A percentile compares a stretch with the other conserved stretches of the same genome.
These are phyloP conservation scores for Tetraneura akinire DNA, from an alignment of 1,140 invertebrate species.

Conservation along the genomic window DNA sequence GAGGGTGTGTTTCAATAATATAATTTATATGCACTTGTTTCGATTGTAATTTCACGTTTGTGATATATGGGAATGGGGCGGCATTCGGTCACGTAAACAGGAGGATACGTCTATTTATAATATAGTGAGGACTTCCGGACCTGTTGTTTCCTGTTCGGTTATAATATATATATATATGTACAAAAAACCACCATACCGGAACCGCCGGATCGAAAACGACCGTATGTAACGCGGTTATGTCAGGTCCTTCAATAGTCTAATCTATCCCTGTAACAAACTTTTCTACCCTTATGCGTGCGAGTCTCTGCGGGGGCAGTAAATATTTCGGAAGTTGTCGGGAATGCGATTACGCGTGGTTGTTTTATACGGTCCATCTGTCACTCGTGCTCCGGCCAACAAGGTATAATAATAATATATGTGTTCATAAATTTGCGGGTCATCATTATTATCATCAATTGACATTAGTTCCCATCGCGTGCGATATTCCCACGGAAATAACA, in stretches of 20 bases:
- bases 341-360: not conserved
- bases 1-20: slow-evolving; percentile 42
- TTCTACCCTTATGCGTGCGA: not conserved
- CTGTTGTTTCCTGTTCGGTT: slow-evolving; percentile 41
- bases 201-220: slow-evolving; percentile 22
- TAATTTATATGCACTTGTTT: slow-evolving; percentile 41
- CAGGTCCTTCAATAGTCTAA: no score
- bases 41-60: slow-evolving; percentile 10
- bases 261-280: no score
- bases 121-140: slow-evolving; percentile 30
- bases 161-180: no score
- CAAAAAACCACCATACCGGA: not conserved
- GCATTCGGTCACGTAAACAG: not conserved
- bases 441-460: not conserved
- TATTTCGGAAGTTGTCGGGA: slow-evolving; percentile 15
- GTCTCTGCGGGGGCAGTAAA: not conserved
- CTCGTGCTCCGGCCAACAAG: not conserved
- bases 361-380: slow-evolving; percentile 21
- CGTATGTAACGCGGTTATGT: not conserved
- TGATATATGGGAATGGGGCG: slow-evolving; percentile 43
- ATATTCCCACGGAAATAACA: slow-evolving; percentile 13
- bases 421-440: not conserved
- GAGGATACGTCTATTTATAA: not conserved
- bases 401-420: not conserved
- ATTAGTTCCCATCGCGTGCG: not conserved